Evolutionary conservation across 2,888 invertebrate genomes (phyloP).

Genomic region (Napeogenes inachia): DNA sequence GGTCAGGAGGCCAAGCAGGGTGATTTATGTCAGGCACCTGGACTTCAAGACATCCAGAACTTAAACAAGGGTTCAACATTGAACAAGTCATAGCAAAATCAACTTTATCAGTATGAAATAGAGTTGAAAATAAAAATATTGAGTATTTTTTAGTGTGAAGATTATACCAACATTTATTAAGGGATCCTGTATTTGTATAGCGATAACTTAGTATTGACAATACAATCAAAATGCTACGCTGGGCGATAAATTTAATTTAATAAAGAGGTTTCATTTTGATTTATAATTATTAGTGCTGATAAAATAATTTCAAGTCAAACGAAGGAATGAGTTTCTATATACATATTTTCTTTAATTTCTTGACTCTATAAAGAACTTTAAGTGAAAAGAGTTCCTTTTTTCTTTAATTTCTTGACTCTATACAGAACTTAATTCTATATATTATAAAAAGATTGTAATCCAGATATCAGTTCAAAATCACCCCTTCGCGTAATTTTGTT

Average conservation of each 20-base stretch:
- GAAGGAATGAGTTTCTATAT: no score
- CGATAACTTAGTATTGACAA: constrained; percentile 21
- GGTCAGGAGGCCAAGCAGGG: constrained; percentile 50
- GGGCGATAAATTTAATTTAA: constrained; percentile 13
- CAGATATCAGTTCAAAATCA: constrained; percentile 33
- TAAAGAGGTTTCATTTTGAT: constrained; percentile 4
- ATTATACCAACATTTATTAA: constrained; percentile 23
- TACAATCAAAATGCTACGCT: constrained; percentile 17
- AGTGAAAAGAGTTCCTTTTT: no score
- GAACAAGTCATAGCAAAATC: neutral
- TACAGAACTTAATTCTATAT: no score
- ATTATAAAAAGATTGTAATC: constrained; percentile 18
- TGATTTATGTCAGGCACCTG: constrained; percentile 44
- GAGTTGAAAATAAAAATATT: constrained; percentile 10
- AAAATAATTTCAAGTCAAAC: no score
- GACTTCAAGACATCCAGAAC: constrained; percentile 17
- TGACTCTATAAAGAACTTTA: no score
- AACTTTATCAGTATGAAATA: neutral
- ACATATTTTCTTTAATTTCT: no score
- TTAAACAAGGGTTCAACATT: constrained; percentile 3
- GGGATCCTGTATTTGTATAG: constrained; percentile 25
- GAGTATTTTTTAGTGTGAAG: constrained; percentile 5
- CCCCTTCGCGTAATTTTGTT: constrained; percentile 14
- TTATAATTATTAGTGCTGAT: constrained; percentile 1
- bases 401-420: no score